Evolutionary conservation across 2,797 vertebrate genomes (phyloP), one percentile per base, ranked within the genome.

Genomic region (Cynodonichthys magdalenae): DNA sequence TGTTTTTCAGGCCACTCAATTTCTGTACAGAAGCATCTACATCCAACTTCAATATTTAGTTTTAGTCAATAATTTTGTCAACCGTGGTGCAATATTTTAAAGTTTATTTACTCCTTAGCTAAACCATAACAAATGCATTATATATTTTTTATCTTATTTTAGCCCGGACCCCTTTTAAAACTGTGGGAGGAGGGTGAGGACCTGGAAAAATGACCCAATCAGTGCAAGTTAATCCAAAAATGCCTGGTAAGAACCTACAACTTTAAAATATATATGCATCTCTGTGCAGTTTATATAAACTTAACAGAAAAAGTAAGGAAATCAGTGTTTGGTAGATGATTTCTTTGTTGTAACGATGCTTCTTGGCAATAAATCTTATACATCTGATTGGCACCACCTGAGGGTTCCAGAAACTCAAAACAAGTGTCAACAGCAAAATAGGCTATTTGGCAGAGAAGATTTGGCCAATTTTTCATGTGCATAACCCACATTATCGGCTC

Each of bases 141-240:
- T 76, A 19, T 77, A 18, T 82, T 48, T 47, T 79, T n/a, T 79
- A 46, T 77, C 66, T 79, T 76, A 63, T 61, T 74, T 68, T 67
- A 65, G 60, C 54, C 87, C 89, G 90, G 87, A 86, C 81, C 77
- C 87, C 68, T 87, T 84, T 71, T 78, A 53, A 89, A 75, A 71
- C 82, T 68, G 62, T 57, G 74, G 53, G 63, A 82, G 83, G 81
- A 24, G 71, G 64, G 85, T 48, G 70, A 49, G 45, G 53, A 75
- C 2, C 59, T 71, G 63, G 87, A 95, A 34, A 92, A 70, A 99
- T 99, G 97, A 94, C 96, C 77, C 95, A 97, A 79, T 95, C 96
- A 0, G 91, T 95, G 46, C 93, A 95, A 76, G 90, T 97, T 77
- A 96, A 95, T 82, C 91, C 95, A 71, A 97, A 96, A 75, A 90